Evolutionary conservation across 2,113 vertebrate genomes (phyloP), one percentile per base, ranked within the genome.

Genomic region (Rafetus swinhoei): DNA sequence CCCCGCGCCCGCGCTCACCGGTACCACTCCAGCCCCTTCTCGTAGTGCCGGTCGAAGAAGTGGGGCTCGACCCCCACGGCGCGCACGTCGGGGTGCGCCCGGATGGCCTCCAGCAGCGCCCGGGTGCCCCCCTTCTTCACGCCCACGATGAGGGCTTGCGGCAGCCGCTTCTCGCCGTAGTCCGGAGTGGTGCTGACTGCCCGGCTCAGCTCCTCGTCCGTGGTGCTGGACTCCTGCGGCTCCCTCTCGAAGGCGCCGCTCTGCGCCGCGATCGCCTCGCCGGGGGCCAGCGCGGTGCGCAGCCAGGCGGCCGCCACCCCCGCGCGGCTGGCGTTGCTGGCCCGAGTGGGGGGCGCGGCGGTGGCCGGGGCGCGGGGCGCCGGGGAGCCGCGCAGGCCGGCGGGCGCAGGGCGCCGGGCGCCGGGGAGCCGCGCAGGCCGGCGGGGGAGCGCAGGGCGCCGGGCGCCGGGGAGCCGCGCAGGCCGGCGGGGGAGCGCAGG

Each of bases 31-130:
- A 99, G 98, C 81, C 99, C 99, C 95, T 98, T 99, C 74, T 99
- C 99, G 97, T 99, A 99, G 98, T 99, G 98, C 97, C 99, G 98
- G 97, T 99, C 99, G 98, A 99, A 99, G 98, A 99, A 99, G 97
- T 99, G 99, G 19, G 99, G 99, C 97, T 99, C 99, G 14, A 99
- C 99, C 11, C 99, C 99, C 88, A 99, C 99, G 18, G 99, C 99
- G 93, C 99, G 98, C 92, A 99, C 99, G 97, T 99, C 99, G 89
- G 99, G 99, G 95, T 99, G 99, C 39, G 99, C 99, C 85, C 99
- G 98, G 93, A 99, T 98, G 25, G 99, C 99, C 97, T 99, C 99
- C 86, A 99, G 98, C 95, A 99, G 98, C 87, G 99, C 99, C 90
- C 99, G 97, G 79, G 99, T 99, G 3, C 99, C 99, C 35, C 99